Evolutionary conservation across 2,113 vertebrate species (phyloP).

Genomic region (Oenanthe oenanthe): DNA sequence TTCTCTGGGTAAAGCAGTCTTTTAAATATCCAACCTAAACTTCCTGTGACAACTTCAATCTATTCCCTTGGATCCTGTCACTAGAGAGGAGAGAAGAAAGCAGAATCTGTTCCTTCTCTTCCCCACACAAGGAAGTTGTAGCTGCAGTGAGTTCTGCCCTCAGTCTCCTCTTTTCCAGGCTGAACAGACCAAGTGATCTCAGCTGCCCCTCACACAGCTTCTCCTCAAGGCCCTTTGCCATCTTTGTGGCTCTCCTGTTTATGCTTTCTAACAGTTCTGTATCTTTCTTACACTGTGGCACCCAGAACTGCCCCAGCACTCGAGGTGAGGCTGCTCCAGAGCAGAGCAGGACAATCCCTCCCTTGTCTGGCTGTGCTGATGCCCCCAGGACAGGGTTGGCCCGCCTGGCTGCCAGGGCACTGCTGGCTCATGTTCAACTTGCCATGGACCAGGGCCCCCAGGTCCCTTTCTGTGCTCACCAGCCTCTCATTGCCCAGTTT

Average conservation of each 20-base stretch:
- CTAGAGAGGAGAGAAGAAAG: not conserved
- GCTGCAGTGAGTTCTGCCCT: fast-evolving
- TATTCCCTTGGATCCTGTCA: not conserved
- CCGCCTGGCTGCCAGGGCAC: not conserved
- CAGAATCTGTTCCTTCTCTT: not conserved
- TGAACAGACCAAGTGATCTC: not conserved
- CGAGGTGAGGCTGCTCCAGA: fast-evolving
- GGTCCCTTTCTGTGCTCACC: not conserved
- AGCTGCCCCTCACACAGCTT: fast-evolving
- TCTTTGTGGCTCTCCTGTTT: fast-evolving
- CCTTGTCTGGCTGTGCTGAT: not conserved
- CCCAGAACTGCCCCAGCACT: not conserved
- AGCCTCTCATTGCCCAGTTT: not conserved
- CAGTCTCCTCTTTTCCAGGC: not conserved
- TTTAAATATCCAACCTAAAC: not conserved
- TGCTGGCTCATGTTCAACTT: not conserved
- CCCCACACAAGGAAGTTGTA: not conserved
- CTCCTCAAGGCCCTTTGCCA: not conserved
- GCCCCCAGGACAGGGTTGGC: fast-evolving
- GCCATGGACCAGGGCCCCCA: not conserved
- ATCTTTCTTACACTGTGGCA: fast-evolving
- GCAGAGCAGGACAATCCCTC: not conserved
- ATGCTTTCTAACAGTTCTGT: not conserved
- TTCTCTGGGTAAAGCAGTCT: fast-evolving
- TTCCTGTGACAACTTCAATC: not conserved